Evolutionary conservation across 1,140 invertebrate genomes (phyloP), one percentile per base, ranked within the genome.

Genomic region (Carposina sasakii): DNA sequence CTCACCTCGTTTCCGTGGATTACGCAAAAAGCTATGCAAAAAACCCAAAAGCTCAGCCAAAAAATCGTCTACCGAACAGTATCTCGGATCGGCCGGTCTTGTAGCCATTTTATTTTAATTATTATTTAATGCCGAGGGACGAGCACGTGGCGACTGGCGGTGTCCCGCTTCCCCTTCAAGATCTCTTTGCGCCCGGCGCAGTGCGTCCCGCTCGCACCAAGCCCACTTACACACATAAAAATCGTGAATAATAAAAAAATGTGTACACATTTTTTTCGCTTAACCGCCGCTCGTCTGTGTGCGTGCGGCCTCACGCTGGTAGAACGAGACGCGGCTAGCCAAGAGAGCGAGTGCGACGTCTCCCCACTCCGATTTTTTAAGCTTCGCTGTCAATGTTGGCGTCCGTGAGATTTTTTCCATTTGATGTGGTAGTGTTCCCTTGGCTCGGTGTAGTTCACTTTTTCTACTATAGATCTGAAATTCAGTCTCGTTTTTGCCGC

Each of bases 401-500:
- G 76, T 81, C 63, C 65, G 74, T 83, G 77, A 69, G 78, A 79
- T 83, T 83, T 82, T 83, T 83, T 79, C 79, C 77, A 77, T 81
- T 65, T 81, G 67, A 81, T 83, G 79, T 81, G 79, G 79, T 83
- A 72, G 79, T 84, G 77, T 84, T 81, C 77, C 79, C 77, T 76
- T 79, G 77, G 75, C 73, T 62, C 68, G 70, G 76, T 79, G 76
- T 84, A 81, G 79, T 84, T 84, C 76, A 81, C 78, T 85, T 85
- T 85, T 85, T 85, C 78, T 85, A 85, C 78, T 83, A 83, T 85
- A 85, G 82, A 85, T 85, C 75, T 81, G 74, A 79, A 81, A 71
- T 81, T 84, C 78, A 84, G 82, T 85, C 77, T 81, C 69, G 81
- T 83, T 85, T 85, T 85, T 85, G 77, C 81, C 79, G 78, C 77